Evolutionary conservation across 2,113 vertebrate species (phyloP).

Genomic region (Sitta europaea): DNA sequence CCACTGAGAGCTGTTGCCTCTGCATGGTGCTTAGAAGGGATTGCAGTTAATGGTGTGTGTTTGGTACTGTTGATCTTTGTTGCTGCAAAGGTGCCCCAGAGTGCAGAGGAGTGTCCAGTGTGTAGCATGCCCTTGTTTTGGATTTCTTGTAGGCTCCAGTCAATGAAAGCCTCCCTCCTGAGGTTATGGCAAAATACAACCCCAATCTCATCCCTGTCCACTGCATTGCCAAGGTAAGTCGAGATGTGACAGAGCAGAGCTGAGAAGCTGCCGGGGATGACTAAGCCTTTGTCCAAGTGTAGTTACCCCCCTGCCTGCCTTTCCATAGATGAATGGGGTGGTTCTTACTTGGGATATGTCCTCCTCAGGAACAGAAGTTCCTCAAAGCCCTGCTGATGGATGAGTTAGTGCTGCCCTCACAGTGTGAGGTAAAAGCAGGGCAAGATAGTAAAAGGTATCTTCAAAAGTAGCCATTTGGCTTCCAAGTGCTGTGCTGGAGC

Average conservation of each 20-base stretch:
- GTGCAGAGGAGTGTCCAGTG: not conserved
- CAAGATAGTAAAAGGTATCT: not conserved
- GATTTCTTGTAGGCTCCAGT: slow-evolving; percentile 75
- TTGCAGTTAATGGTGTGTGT: rapidly evolving
- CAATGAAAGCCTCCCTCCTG: slow-evolving; percentile 72
- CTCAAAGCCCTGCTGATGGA: not conserved
- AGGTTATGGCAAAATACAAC: slow-evolving; percentile 39
- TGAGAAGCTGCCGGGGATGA: not conserved
- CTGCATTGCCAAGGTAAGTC: slow-evolving; percentile 85
- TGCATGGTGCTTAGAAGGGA: not conserved
- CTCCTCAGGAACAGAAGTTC: not conserved
- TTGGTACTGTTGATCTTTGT: not conserved
- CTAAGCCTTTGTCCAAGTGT: not conserved
- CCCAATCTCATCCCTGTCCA: slow-evolving; percentile 79
- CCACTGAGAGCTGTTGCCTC: not conserved
- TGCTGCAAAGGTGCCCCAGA: not conserved
- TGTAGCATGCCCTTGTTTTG: not conserved
- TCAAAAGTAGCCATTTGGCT: not conserved
- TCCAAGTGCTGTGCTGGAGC: not conserved
- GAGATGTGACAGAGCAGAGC: rapidly evolving
- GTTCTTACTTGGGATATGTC: not conserved
- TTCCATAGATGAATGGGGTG: not conserved
- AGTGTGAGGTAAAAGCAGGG: not conserved
- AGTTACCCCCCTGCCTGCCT: not conserved
- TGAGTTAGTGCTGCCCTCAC: not conserved